Evolutionary conservation across 2,888 invertebrate genomes (phyloP).

Genomic region (Cheilosia urbana): DNA sequence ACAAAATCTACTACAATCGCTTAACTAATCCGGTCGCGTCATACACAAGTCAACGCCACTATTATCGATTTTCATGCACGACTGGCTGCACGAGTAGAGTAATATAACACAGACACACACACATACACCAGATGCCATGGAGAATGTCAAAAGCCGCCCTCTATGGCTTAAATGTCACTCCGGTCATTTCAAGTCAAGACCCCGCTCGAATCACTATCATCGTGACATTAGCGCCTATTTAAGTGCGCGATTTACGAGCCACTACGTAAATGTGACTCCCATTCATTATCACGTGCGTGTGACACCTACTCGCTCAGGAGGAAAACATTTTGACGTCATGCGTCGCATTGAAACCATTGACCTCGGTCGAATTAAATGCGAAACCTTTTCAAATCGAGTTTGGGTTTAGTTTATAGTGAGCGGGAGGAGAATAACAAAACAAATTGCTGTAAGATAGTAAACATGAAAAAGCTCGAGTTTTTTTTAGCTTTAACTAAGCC

Average conservation of each 20-base stretch:
- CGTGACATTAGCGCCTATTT: neutral
- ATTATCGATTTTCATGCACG: slow-evolving; percentile 49
- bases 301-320: slow-evolving; percentile 25
- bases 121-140: neutral
- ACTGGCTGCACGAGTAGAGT: neutral
- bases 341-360: slow-evolving; percentile 26
- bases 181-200: slow-evolving; percentile 4
- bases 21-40: slow-evolving; percentile 16
- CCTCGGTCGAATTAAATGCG: slow-evolving; percentile 26
- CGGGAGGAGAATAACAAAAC: slow-evolving; percentile 3
- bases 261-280: slow-evolving; percentile 1
- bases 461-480: slow-evolving; percentile 7
- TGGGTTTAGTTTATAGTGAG: neutral
- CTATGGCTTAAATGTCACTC: slow-evolving; percentile 28
- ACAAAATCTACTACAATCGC: slow-evolving; percentile 31
- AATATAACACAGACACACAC: neutral
- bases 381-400: slow-evolving; percentile 13
- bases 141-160: slow-evolving; percentile 42
- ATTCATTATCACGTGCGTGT: slow-evolving; percentile 43
- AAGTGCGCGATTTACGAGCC: neutral
- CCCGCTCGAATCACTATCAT: neutral
- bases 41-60: slow-evolving; percentile 34
- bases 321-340: neutral
- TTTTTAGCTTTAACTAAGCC: slow-evolving; percentile 1
- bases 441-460: neutral